phyloP scores from a whole-genome alignment of 2,113 vertebrate genomes.

The Promerops cafer region DNA sequence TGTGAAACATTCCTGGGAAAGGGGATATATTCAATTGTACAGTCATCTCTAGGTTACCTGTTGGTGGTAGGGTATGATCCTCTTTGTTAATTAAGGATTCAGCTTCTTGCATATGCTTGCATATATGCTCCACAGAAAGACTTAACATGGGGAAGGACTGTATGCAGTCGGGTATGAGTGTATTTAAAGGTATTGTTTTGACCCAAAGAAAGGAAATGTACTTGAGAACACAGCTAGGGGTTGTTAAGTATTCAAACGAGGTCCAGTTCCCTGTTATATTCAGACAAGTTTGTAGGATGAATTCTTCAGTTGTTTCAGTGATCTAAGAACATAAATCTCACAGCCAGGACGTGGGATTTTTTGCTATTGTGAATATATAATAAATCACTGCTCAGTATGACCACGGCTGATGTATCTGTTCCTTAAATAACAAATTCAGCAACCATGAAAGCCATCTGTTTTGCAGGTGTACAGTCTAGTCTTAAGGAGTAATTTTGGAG shows the following conservation, averaged over 20 bases:
- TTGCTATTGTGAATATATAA: not conserved
- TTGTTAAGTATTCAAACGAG: not conserved
- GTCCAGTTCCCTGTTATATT: not conserved
- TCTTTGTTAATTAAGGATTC: not conserved
- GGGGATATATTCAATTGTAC: not conserved
- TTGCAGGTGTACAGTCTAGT: not conserved
- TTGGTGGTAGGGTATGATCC: not conserved
- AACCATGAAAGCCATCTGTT: not conserved
- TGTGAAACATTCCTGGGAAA: not conserved
- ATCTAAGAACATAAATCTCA: not conserved
- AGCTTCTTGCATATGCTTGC: not conserved
- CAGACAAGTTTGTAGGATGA: not conserved
- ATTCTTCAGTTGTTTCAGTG: constrained; percentile 1
- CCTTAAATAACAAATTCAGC: constrained; percentile 18
- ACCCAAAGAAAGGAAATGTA: not conserved
- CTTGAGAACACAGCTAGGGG: not conserved
- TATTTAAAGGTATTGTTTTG: not conserved
- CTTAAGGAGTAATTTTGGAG: not conserved
- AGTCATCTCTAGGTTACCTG: not conserved
- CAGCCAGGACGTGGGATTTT: not conserved
- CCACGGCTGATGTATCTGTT: not conserved
- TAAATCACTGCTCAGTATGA: not conserved
- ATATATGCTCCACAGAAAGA: not conserved
- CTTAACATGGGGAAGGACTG: not conserved
- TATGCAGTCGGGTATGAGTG: rapidly evolving